Evolutionary conservation across 2,797 vertebrate species (phyloP).

Genomic region (Anguilla megastoma): DNA sequence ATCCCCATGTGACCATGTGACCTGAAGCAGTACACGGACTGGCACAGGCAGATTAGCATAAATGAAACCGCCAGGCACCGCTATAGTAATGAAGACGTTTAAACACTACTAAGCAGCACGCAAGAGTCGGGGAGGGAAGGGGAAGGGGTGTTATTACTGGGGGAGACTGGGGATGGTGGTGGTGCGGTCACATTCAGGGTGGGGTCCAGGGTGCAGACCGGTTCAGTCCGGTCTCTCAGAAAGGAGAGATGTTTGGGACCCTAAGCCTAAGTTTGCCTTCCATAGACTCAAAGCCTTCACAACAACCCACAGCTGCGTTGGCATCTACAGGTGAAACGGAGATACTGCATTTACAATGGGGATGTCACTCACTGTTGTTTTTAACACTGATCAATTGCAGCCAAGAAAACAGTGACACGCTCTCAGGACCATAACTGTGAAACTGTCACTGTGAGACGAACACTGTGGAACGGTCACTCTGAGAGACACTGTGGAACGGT

Average conservation of each 20-base stretch:
- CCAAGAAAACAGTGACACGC: not conserved
- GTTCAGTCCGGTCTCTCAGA: not conserved
- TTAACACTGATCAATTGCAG: not conserved
- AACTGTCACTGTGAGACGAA: not conserved
- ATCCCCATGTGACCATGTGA: not conserved
- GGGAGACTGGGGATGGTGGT: not conserved
- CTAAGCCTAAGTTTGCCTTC: not conserved
- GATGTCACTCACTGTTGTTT: not conserved
- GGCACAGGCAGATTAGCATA: constrained; percentile 1
- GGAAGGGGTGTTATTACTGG: not conserved
- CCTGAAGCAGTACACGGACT: not conserved
- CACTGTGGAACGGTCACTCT: not conserved
- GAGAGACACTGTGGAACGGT: not conserved
- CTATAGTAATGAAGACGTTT: not conserved
- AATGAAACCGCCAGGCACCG: not conserved
- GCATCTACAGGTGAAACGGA: not conserved
- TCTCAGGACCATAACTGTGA: not conserved
- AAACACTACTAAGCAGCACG: not conserved
- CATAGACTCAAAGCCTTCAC: not conserved
- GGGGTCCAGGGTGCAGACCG: not conserved
- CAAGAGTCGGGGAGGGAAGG: not conserved
- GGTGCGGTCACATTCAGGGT: not conserved
- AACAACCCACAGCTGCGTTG: not conserved
- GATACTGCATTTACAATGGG: not conserved
- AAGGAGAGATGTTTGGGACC: not conserved